Base-by-base conservation (phyloP, 2,797 vertebrate genomes). In the Tiaroga cobitis region DNA sequence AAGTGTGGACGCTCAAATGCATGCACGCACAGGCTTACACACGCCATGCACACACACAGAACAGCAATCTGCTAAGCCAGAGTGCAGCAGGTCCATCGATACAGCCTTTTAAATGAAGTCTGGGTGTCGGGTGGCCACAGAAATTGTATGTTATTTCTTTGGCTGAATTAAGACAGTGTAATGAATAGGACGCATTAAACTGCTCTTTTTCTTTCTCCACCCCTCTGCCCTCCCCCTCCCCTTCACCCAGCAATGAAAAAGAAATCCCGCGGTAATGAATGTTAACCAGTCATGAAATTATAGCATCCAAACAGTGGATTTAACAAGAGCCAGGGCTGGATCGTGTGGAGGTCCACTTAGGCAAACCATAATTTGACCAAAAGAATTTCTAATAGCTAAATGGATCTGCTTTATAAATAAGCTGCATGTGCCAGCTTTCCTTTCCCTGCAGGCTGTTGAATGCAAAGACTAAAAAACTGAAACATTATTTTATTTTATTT, bases 281-380 rank as follows among this genome's bases (percentile, higher is more conserved):
- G 94, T 95, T 94, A 95, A 95, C 93, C 92, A 94, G 95, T 92
- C 89, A 86, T 90, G 88, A 93, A 93, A 90, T 87, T 90, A 91
- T 92, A 79, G 88, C 8, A 90, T 90, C 93, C 89, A 91, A 91
- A 86, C 88, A 89, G 90, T 86, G 83, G 79, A 70, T 85, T 84
- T 75, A 86, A 74, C 69, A 76, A 72, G 75, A 76, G 80, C 75
- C 82, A 67, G 41, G 49, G 69, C 37, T 43, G 81, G 74, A 84
- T 81, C 69, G 43, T 75, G 73, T 92, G 89, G 89, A 80, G 92
- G 88, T 83, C 85, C 91, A 91, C 87, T 93, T 90, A 90, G 88
- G 92, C 92, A 89, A 85, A 89, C 86, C 90, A 87, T 90, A 87
- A 88, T 93, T 93, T 94, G 93, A 95, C 91, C 83, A 89, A 94